Percentiles rank a stretch among this genome's conserved stretches.
Evolutionary conservation across 2,113 vertebrate genomes (phyloP).

Genomic region (Noturus placidus): DNA sequence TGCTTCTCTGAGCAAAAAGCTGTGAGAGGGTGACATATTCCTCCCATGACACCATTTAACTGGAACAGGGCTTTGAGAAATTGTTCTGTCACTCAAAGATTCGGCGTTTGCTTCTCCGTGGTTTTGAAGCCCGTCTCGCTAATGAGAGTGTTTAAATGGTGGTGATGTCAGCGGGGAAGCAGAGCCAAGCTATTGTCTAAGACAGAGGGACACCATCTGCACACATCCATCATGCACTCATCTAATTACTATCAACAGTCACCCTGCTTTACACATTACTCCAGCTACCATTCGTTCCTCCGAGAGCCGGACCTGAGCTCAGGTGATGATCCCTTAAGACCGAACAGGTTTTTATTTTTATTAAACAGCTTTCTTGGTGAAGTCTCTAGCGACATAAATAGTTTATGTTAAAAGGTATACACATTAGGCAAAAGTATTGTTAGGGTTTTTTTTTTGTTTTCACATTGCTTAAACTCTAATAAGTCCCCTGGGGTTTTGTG

Average conservation of each 20-base stretch:
- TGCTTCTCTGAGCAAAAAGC: not conserved
- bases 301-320: not conserved
- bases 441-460: not conserved
- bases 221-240: constrained; percentile 62
- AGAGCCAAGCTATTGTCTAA: constrained; percentile 72
- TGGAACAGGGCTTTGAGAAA: constrained; percentile 42
- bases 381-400: constrained; percentile 24
- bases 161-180: constrained; percentile 77
- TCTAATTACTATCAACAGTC: constrained; percentile 69
- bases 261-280: constrained; percentile 16
- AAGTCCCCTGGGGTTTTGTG: constrained; percentile 22
- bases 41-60: constrained; percentile 19
- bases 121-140: constrained; percentile 28
- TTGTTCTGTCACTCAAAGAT: constrained; percentile 44
- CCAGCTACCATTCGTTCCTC: not conserved
- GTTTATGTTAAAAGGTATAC: constrained; percentile 30
- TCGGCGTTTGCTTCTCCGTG: constrained; percentile 4
- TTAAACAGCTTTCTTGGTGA: constrained; percentile 10
- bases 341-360: constrained; percentile 12
- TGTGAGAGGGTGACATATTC: constrained; percentile 14
- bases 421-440: not conserved
- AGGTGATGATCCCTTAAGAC: not conserved
- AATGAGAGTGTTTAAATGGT: constrained; percentile 62
- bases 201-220: constrained; percentile 64
- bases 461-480: not conserved